Evolutionary conservation across 2,113 vertebrate genomes (phyloP), one percentile per base, ranked within the genome.

Genomic region (Epinephelus fuscoguttatus): DNA sequence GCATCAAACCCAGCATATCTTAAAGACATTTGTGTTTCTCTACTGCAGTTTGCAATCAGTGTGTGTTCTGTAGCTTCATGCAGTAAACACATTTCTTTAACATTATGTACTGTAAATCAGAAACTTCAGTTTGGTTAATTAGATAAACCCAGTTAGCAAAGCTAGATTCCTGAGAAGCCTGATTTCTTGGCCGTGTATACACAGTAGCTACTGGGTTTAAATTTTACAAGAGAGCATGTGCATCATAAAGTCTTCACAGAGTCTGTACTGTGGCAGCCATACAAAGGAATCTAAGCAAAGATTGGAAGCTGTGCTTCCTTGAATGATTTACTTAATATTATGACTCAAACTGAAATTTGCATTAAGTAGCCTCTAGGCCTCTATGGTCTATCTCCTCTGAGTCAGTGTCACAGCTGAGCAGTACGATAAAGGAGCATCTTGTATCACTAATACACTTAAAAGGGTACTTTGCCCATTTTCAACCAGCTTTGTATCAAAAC

Each of bases 91-190:
- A 25, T 40, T 53, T 63, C 59, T n/a, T 45, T 27, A 45, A 59
- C 11, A 2, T 4, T n/a, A 45, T 30, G 15, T 75, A 9, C 10
- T 23, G 53, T 55, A 55, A 81, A 70, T 53, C 8, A 66, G 23
- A 80, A 53, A 47, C 52, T 33, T 30, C 17, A 30, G 56, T 42
- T n/a, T 25, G 25, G 17, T 81, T 66, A 27, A 74, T 67, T 52
- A 60, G 79, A 74, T 68, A 50, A 74, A 63, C 30, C 21, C n/a
- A 59, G 30, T 57, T 64, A 78, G 79, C 11, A n/a, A n/a, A 23
- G 30, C 45, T 27, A 11, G 53, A 60, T 60, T 42, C 25, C 18
- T 27, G 13, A 50, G 4, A 47, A 27, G 27, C 40, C 14, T 11
- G 50, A 71, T 71, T 55, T 55, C 30, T 56, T 30, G 13, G 11